Evolutionary conservation across 2,888 invertebrate genomes (phyloP), one percentile per base, ranked within the genome.

Genomic region (Baccha elongata): DNA sequence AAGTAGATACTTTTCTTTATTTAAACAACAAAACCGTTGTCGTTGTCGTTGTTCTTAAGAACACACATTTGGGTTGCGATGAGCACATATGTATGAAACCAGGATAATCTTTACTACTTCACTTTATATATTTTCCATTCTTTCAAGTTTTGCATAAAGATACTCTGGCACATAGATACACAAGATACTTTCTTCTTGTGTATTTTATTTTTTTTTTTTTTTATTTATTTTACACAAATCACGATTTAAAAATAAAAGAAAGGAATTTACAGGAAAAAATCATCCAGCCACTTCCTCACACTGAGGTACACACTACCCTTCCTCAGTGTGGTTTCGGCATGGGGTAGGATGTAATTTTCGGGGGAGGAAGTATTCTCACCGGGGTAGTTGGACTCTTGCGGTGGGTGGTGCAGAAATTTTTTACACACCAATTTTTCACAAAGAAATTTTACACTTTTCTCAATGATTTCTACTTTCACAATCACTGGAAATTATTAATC

Each of bases 1-100:
- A 48, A 48, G 64, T 55, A 71, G 72, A 62, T 60, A 53, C 52
- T 75, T 72, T 65, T 74, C 55, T 35, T 74, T 37, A 64, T 60
- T 50, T 58, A 69, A 58, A 50, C 32, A 58, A 73, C 10, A 65
- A 44, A 64, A 64, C 52, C 44, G 52, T 60, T 21, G 35, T 50
- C 52, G 21, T 60, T 60, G 21, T 50, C 55, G 48, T 46, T 35
- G 58, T 71, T 44, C 46, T 72, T 60, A 71, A 71, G 71, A 71
- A 35, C 81, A 67, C 75, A 83, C 67, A 83, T 83, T 83, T 83
- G 64, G 83, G 83, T 73, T 78, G 67, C 72, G 78, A 73, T 78
- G 68, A 73, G 62, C 26, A 76, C 60, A 52, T 46, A 50, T 40
- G 79, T 46, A 50, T 40, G 79, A 60, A 73, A 60, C 76, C 50